Evolutionary conservation across 1,140 invertebrate species (phyloP), one percentile per base, ranked within the genome.

Genomic region (Drosophila funebris): DNA sequence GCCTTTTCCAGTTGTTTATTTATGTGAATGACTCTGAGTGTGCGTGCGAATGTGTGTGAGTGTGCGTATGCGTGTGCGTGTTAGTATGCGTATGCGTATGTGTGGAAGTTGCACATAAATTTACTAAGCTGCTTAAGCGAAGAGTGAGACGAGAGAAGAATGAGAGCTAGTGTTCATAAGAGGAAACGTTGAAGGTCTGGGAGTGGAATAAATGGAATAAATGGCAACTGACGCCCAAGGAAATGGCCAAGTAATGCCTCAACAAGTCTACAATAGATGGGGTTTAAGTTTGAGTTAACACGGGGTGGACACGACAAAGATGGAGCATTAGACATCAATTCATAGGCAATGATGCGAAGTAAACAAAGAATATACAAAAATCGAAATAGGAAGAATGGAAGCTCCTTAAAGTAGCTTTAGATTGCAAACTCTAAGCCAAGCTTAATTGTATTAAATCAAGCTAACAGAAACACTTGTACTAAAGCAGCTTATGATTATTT

Each of bases 71-170:
- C 24, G 43, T 41, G 58, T 52, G 52, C 29, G 54, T 48, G 33
- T n/a, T n/a, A n/a, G n/a, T 50, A 43, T 31, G 29, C 13, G 43
- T 39, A 41, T 50, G 20, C 63, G 77, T 20, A 61, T 76, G 62
- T 78, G 72, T 68, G 80, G 72, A 68, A 76, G 62, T 78, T 84
- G 70, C 78, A 81, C 73, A 85, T 81, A 85, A 81, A 87, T 85
- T 85, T 85, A 68, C 77, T 81, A 74, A 78, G 77, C 67, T 43
- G 68, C 76, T 74, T 70, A 74, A 70, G 64, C 11, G 54, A 22
- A 43, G 1, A 27, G 43, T 20, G 2, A 16, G 33, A 8, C n/a
- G 16, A 7, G 36, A 39, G 33, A 14, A 3, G 18, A 39, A 11
- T 11, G 6, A 60, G 54, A 33, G 24, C 20, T 13, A 37, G 7